Evolutionary conservation across 2,113 vertebrate genomes (phyloP), one percentile per base, ranked within the genome.

Genomic region (Okapia johnstoni): DNA sequence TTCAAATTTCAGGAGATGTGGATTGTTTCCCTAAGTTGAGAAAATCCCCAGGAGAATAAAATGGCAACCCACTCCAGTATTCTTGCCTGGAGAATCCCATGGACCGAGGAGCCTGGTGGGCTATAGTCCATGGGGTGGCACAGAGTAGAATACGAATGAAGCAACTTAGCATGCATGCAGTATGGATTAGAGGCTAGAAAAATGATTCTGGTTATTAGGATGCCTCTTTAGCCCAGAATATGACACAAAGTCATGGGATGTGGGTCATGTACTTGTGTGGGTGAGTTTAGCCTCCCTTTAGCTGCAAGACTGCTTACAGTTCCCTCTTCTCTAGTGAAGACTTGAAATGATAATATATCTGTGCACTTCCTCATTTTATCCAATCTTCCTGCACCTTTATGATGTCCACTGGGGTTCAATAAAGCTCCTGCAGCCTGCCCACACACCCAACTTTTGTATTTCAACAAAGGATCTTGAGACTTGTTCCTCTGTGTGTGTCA

Each of bases 81-180:
- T 73, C 66, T 73, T 73, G 66, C 66, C 10, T 40, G 66, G n/a
- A 73, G 66, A 73, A 73, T 73, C 36, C 66, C 36, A 40, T 0
- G 10, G 36, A 73, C 66, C 40, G 19, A 73, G 66, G 21, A 73
- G 21, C 66, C 66, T 73, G 36, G 5, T 23, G n/a, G 66, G 11
- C 2, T 73, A 73, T 21, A 40, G 66, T 73, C 66, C 10, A 23
- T 40, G 66, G 36, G 21, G 10, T 25, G 66, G 19, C 66, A n/a
- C 61, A 25, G 66, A 73, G 21, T 25, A 0, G 0, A 25, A 73
- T 12, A 25, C 0, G 2, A 40, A 10, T 5, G 0, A 13, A 40
- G 66, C 36, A 73, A 73, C 36, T 73, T 73, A 40, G 66, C 66
- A 13, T 73, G 19, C 66, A 12, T 70, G 5, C 4, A 58, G 13